Base-by-base conservation (phyloP, 2,888 invertebrate species). In the Volucella inflata region DNA sequence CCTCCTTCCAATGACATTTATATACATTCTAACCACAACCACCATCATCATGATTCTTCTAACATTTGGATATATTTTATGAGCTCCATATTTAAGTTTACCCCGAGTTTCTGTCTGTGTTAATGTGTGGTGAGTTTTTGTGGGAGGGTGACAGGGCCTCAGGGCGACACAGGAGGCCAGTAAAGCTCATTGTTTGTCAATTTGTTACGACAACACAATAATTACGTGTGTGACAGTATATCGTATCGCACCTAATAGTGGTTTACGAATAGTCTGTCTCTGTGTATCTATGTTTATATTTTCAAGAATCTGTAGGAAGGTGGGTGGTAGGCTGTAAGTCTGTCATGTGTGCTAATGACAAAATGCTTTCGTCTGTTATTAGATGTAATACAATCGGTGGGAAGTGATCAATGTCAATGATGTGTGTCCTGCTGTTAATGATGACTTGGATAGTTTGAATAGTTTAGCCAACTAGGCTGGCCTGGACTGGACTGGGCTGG, bases 161-260 rank as follows among this genome's bases (percentile, higher is more conserved):
- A 30, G 6, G 30, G 30, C 30, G 30, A 30, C 6, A 30, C 6
- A 46, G 72, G 60, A 62, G 78, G 67, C 71, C 72, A 78, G 80
- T 55, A 67, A 81, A 85, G 81, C 68, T 85, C 65, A 81, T 85
- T 85, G 85, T 85, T 85, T 85, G 85, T 85, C 85, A 85, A 85
- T 85, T 85, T 85, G 85, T 64, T 81, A 81, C 76, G 85, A 72
- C 76, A 85, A 85, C 85, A 85, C 55, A 76, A 81, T 85, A 85
- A 85, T 85, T 85, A 85, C 85, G 80, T 81, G 80, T 85, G 64
- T 71, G 76, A 77, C 72, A 81, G 70, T 85, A 71, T 48, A 79
- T 65, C 71, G 17, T 55, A 65, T 53, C 65, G 50, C 76, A 77
- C 80, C 65, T 76, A 75, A 76, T 55, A 65, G 60, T 55, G 60